These are phyloP conservation scores for Diarsia brunnea DNA, from an alignment of 2,888 invertebrate genomes.

Conservation along the genomic window DNA sequence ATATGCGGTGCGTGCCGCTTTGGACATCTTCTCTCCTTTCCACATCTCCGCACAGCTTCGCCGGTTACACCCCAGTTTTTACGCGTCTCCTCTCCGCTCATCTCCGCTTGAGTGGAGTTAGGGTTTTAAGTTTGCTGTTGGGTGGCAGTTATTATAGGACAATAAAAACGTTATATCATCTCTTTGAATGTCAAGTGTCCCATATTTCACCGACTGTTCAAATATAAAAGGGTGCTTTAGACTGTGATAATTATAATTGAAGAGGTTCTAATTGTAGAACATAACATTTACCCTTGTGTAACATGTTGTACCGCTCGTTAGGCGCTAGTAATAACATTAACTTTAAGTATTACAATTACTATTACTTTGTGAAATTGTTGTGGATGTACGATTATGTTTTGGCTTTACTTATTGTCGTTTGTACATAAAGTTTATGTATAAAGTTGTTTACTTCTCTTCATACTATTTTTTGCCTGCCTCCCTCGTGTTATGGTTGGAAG, in stretches of 20 bases:
- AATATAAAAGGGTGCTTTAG: neutral
- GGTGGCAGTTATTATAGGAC: too few relatives aligned
- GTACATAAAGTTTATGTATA: neutral
- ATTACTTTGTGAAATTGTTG: constrained; percentile 40
- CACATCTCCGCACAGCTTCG: too few relatives aligned
- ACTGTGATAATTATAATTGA: constrained; percentile 33
- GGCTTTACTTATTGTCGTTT: constrained; percentile 7
- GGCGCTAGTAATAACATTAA: constrained; percentile 44
- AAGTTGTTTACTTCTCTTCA: too few relatives aligned
- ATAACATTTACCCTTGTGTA: constrained; percentile 42
- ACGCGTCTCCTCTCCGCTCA: too few relatives aligned
- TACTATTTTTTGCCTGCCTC: too few relatives aligned
- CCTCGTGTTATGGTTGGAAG: too few relatives aligned
- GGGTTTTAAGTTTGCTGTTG: too few relatives aligned
- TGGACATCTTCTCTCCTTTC: too few relatives aligned
- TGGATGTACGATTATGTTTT: constrained; percentile 21
- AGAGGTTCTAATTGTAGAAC: constrained; percentile 40
- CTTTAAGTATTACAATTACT: constrained; percentile 37
- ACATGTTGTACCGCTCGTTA: constrained; percentile 45
- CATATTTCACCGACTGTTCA: neutral
- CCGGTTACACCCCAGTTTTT: too few relatives aligned
- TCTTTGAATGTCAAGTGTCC: neutral
- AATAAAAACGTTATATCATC: neutral
- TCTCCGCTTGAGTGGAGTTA: too few relatives aligned
- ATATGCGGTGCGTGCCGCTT: too few relatives aligned